A percentile compares a stretch with the other conserved stretches of the same genome.
Evolutionary conservation across 2,113 vertebrate species (phyloP).

Genomic region (Seriola rivoliana): DNA sequence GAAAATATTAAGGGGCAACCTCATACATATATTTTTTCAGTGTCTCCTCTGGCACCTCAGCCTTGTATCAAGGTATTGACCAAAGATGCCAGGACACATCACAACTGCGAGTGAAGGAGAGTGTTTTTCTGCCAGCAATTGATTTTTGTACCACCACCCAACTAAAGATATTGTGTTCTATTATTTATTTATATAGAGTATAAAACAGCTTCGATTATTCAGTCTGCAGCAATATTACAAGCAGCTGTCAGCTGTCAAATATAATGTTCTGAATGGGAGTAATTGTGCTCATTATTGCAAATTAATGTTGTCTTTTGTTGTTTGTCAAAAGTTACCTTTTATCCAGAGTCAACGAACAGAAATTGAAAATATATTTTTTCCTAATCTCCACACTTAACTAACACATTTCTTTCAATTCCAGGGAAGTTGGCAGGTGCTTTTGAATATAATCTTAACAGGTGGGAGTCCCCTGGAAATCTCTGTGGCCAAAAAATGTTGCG

Average conservation of each 20-base stretch:
- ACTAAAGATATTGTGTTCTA: neutral
- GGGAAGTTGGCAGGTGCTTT: neutral
- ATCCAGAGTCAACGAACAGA: neutral
- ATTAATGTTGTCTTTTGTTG: neutral
- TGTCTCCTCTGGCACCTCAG: neutral
- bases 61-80: neutral
- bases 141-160: neutral
- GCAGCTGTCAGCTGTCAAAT: neutral
- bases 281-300: neutral
- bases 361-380: neutral
- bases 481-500: neutral
- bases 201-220: neutral
- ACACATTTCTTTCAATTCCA: neutral
- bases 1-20: neutral
- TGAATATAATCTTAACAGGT: neutral
- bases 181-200: neutral
- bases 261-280: neutral
- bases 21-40: neutral
- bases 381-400: neutral
- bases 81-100: neutral
- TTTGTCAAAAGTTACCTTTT: neutral
- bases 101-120: neutral
- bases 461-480: neutral
- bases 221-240: neutral
- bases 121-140: neutral